Percentiles rank a stretch among this genome's conserved stretches.
These are phyloP conservation scores for Enteromius viviparus DNA, from an alignment of 2,797 vertebrate species.

Conservation along the genomic window DNA sequence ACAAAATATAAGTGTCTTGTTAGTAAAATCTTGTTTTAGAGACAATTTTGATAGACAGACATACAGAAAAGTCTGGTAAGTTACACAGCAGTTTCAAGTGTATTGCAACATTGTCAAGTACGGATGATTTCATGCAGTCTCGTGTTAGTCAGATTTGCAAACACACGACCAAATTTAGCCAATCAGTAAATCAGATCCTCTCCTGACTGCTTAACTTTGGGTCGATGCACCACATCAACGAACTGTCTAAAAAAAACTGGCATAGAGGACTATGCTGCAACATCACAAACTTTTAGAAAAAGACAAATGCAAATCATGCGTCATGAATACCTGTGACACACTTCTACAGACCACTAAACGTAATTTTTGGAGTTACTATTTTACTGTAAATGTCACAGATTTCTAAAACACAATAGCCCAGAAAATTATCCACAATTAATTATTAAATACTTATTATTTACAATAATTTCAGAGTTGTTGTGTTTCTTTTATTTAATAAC, in stretches of 20 bases:
- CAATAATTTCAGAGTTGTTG: background rate
- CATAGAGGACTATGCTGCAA: background rate
- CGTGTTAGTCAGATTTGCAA: background rate
- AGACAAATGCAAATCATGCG: background rate
- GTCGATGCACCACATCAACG: background rate
- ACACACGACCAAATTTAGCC: background rate
- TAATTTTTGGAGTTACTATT: background rate
- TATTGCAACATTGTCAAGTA: background rate
- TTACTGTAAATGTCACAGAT: background rate
- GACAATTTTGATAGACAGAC: background rate
- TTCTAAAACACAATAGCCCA: background rate
- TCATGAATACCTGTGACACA: background rate
- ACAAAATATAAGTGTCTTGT: background rate
- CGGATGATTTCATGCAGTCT: background rate
- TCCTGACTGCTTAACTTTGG: background rate
- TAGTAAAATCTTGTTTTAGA: background rate
- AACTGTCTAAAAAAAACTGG: background rate
- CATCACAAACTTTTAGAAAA: background rate
- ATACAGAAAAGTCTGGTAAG: no score
- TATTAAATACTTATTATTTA: background rate
- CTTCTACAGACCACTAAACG: background rate
- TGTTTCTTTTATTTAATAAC: background rate
- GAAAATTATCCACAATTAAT: background rate
- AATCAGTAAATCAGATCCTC: background rate
- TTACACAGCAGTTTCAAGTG: background rate